Conservation (phyloP, 2,797 vertebrate genomes). For the Typhlichthys subterraneus region DNA sequence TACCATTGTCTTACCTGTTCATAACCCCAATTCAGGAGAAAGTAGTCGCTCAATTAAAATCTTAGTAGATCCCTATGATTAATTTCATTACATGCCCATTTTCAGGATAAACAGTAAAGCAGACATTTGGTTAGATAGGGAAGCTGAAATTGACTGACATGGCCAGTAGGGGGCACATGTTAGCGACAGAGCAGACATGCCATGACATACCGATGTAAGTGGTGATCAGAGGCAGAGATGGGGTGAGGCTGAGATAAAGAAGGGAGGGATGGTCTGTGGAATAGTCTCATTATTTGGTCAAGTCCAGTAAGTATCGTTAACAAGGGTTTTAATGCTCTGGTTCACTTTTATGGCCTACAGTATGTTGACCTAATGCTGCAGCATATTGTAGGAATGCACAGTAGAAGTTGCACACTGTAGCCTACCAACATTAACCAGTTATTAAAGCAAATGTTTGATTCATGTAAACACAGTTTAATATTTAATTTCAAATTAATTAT, state of each 20-base stretch:
- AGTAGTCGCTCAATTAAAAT: neutral
- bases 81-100: constrained; percentile 6
- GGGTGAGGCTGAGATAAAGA: constrained; percentile 10
- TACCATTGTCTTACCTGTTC: constrained; percentile 60
- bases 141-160: constrained; percentile 59
- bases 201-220: constrained; percentile 65
- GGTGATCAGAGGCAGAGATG: constrained; percentile 55
- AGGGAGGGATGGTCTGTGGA: constrained; percentile 20
- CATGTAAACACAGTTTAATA: too few species aligned
- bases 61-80: neutral
- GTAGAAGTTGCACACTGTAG: too few species aligned
- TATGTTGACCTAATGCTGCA: too few species aligned
- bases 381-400: too few species aligned
- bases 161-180: constrained; percentile 62
- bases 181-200: constrained; percentile 66
- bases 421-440: too few species aligned
- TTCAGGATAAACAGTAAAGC: constrained; percentile 81
- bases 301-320: constrained; percentile 4
- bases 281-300: constrained; percentile 27
- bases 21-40: constrained; percentile 11
- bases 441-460: too few species aligned
- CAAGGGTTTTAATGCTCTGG: too few species aligned
- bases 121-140: constrained; percentile 48
- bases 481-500: too few species aligned
- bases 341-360: too few species aligned